These are phyloP conservation scores for Nothobranchius furzeri DNA, from an alignment of 2,113 vertebrate genomes.

Conservation along the genomic window DNA sequence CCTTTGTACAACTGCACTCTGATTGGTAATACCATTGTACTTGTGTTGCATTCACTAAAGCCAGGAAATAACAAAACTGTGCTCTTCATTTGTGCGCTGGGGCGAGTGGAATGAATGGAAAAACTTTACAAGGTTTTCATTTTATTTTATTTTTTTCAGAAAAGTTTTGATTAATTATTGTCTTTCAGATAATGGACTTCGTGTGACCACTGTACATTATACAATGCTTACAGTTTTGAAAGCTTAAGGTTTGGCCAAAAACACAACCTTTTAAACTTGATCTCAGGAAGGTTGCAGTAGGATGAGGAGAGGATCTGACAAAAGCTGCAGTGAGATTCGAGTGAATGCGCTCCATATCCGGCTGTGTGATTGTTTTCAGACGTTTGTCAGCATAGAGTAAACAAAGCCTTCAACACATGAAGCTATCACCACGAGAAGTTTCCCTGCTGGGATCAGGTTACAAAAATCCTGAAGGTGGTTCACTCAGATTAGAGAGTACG, in stretches of 20 bases:
- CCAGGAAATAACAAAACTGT: too few relatives aligned
- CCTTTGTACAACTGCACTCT: too few relatives aligned
- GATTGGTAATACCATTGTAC: too few relatives aligned
- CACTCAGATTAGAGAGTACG: neutral
- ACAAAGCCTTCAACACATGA: neutral
- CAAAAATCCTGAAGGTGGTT: slow-evolving; percentile 9
- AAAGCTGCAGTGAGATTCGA: neutral
- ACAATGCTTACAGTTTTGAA: too few relatives aligned
- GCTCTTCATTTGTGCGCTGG: too few relatives aligned
- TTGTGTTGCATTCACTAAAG: too few relatives aligned
- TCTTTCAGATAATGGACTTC: too few relatives aligned
- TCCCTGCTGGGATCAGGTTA: slow-evolving; percentile 15
- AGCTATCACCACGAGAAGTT: slow-evolving; percentile 10
- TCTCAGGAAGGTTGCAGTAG: neutral
- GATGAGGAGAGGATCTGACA: neutral
- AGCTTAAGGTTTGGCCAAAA: neutral
- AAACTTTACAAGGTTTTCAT: too few relatives aligned
- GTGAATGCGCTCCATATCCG: neutral
- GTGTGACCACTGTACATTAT: too few relatives aligned
- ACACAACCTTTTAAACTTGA: neutral
- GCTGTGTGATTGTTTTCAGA: slow-evolving; percentile 3
- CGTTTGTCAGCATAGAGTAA: neutral
- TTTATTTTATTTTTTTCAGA: too few relatives aligned
- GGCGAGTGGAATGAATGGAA: too few relatives aligned
- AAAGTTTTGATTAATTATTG: too few relatives aligned